Conservation (phyloP, 2,113 vertebrate species). For the Neopipo cinnamomea region DNA sequence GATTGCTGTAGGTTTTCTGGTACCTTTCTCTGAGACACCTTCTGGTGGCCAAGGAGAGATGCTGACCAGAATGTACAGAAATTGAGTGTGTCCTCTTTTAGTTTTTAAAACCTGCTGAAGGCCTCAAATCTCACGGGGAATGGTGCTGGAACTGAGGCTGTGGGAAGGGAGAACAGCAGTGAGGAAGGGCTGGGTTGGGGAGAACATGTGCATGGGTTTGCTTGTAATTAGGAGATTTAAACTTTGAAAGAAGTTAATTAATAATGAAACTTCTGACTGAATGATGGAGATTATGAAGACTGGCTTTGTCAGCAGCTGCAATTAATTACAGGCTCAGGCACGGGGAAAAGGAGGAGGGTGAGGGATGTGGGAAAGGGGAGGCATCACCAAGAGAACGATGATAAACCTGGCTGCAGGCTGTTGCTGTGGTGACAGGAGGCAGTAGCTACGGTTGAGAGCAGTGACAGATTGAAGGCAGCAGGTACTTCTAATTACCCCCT, state of each 20-base stretch:
- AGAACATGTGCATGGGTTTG: neutral
- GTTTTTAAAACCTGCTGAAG: neutral
- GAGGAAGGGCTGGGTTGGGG: neutral
- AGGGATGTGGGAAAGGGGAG: neutral
- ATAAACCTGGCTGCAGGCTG: constrained; percentile 60
- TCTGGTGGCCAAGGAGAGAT: neutral
- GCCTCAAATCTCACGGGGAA: neutral
- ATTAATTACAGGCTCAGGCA: constrained; percentile 74
- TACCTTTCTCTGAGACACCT: neutral
- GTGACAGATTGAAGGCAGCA: constrained; percentile 25
- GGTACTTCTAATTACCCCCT: constrained; percentile 46
- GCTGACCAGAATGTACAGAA: neutral
- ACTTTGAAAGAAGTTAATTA: constrained; percentile 78
- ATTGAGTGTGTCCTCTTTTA: neutral
- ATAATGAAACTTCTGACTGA: constrained; percentile 66
- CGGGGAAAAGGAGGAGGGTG: constrained; percentile 22
- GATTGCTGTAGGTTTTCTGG: neutral
- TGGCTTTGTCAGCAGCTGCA: constrained; percentile 66
- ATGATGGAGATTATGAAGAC: constrained; percentile 60
- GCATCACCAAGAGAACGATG: constrained; percentile 3
- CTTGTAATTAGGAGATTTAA: constrained; percentile 72
- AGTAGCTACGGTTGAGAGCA: neutral
- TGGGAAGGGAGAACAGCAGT: neutral
- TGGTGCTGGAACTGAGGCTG: rapidly evolving
- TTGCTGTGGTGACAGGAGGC: constrained; percentile 63